These are phyloP conservation scores for Parus major DNA, from an alignment of 2,113 vertebrate genomes.

Conservation along the genomic window DNA sequence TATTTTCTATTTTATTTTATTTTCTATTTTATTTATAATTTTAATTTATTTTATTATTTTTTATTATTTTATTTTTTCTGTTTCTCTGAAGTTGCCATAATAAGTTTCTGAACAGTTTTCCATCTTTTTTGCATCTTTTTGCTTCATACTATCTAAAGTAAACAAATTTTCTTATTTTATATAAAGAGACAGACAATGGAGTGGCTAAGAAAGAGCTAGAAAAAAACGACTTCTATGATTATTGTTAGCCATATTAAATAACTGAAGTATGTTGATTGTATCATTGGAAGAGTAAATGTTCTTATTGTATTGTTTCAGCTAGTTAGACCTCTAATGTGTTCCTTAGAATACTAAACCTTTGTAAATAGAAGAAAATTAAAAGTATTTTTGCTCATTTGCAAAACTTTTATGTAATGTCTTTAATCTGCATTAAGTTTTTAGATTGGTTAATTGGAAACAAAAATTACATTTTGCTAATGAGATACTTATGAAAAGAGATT, in stretches of 20 bases:
- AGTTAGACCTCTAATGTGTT: rapidly evolving
- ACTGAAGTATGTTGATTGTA: neutral
- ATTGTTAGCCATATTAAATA: neutral
- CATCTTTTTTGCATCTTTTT: neutral
- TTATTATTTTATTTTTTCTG: neutral
- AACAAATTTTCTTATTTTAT: neutral
- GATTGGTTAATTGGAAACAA: neutral
- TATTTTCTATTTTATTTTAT: too few relatives aligned
- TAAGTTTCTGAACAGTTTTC: neutral
- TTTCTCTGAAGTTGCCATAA: neutral
- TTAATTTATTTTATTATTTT: neutral
- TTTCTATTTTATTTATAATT: too few relatives aligned
- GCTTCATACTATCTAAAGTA: neutral
- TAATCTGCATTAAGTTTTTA: neutral
- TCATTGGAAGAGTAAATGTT: neutral
- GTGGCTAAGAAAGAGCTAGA: neutral
- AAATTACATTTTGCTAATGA: neutral
- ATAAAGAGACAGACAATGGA: neutral
- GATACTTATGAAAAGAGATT: neutral
- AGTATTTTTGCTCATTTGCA: neutral
- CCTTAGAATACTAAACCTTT: neutral
- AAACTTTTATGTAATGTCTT: neutral
- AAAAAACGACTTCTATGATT: neutral
- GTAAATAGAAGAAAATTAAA: neutral
- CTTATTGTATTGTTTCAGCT: neutral